phyloP scores from a whole-genome alignment of 2,113 vertebrate genomes.

The Larimichthys polyactis region DNA sequence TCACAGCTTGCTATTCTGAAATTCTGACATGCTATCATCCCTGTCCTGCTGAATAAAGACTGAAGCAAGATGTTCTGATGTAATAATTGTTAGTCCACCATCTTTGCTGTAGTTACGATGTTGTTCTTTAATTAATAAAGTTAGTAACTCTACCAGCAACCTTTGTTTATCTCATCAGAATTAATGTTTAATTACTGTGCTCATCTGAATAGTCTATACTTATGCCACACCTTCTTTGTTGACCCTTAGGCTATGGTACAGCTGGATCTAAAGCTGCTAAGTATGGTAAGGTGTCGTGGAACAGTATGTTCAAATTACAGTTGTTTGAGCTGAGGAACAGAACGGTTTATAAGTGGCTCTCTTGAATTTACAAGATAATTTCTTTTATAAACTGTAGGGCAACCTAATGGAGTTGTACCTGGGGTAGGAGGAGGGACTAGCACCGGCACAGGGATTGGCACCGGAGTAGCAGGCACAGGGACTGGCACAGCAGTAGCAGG shows the following conservation, averaged over 20 bases:
- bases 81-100: no score
- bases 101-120: background rate
- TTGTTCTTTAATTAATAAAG: background rate
- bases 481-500: constrained; percentile 28
- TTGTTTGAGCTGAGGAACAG: background rate
- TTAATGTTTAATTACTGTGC: background rate
- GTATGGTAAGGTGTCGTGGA: constrained; percentile 65
- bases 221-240: constrained; percentile 21
- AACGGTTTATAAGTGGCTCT: background rate
- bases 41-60: background rate
- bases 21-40: no score
- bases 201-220: background rate
- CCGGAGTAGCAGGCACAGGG: constrained; percentile 43
- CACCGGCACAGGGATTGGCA: constrained; percentile 19
- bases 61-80: no score
- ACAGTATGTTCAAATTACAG: background rate
- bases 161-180: background rate
- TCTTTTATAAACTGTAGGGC: constrained; percentile 59
- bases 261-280: constrained; percentile 78
- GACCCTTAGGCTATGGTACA: constrained; percentile 67
- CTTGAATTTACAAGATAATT: background rate
- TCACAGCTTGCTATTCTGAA: background rate
- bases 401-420: constrained; percentile 57
- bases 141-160: background rate
- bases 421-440: constrained; percentile 30